Evolutionary conservation across 1,140 invertebrate genomes (phyloP).

Genomic region (Littorina saxatilis): DNA sequence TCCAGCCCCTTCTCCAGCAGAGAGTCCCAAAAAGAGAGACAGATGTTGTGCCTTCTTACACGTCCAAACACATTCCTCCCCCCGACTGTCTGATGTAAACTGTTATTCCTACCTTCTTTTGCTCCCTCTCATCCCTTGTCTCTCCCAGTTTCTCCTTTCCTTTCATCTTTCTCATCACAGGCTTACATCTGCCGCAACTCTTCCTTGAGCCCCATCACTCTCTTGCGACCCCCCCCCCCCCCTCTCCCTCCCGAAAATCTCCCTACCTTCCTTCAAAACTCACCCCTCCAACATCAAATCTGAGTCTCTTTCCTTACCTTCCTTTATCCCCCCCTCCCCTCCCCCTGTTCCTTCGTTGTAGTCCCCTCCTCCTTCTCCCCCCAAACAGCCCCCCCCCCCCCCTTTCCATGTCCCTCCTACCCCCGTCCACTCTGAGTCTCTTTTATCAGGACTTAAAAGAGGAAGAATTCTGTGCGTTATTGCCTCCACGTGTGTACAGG

Average conservation of each 20-base stretch:
- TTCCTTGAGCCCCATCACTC: too few relatives aligned
- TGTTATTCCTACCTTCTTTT: not conserved
- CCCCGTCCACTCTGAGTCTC: too few relatives aligned
- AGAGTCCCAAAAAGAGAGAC: too few relatives aligned
- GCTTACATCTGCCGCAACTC: not conserved
- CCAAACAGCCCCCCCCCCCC: too few relatives aligned
- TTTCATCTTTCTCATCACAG: constrained; percentile 7
- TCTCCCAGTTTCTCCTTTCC: not conserved
- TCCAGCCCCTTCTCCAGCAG: too few relatives aligned
- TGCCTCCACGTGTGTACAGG: too few relatives aligned
- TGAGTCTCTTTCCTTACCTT: not conserved
- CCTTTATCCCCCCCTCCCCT: constrained; percentile 4
- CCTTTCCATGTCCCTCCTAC: too few relatives aligned
- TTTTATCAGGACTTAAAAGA: too few relatives aligned
- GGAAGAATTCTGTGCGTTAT: too few relatives aligned
- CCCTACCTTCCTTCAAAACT: too few relatives aligned
- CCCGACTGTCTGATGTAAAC: too few relatives aligned
- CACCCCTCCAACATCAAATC: not conserved
- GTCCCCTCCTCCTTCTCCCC: not conserved
- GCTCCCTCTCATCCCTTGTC: not conserved
- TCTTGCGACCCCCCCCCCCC: not conserved
- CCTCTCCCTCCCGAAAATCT: not conserved
- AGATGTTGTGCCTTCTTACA: not conserved
- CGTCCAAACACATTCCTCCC: not conserved
- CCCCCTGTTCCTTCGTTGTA: not conserved